These are phyloP conservation scores for Phrynocephalus versicolor DNA, from an alignment of 2,113 vertebrate species.

Conservation along the genomic window DNA sequence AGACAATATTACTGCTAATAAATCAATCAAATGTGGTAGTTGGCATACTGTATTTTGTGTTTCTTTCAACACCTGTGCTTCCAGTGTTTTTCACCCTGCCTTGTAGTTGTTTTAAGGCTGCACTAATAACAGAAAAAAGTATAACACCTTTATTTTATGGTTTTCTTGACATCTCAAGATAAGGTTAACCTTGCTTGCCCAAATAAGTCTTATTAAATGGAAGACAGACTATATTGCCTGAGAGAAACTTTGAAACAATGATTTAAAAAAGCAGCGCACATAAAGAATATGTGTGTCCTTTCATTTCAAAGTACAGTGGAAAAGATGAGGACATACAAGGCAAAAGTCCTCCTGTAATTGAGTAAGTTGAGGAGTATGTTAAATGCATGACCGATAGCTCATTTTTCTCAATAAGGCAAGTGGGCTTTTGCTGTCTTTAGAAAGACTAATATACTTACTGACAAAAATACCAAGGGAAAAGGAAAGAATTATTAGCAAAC, in stretches of 20 bases:
- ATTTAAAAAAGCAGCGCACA: not conserved
- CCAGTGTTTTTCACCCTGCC: not conserved
- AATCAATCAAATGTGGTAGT: not conserved
- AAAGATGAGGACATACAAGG: not conserved
- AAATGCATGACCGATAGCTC: not conserved
- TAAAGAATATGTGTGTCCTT: not conserved
- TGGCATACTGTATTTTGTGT: not conserved
- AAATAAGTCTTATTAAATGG: not conserved
- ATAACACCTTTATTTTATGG: not conserved
- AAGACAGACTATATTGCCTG: slow-evolving; percentile 14
- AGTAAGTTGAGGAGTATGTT: not conserved
- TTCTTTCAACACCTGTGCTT: not conserved
- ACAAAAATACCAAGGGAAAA: not conserved
- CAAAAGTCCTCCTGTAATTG: not conserved
- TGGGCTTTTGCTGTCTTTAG: slow-evolving; percentile 13
- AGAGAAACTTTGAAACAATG: slow-evolving; percentile 8
- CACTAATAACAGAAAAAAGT: not conserved
- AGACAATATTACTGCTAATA: not conserved
- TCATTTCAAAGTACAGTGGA: not conserved
- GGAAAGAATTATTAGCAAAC: slow-evolving; percentile 23
- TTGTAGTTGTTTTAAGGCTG: slow-evolving; percentile 12
- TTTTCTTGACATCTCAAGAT: slow-evolving; percentile 12
- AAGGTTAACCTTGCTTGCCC: not conserved
- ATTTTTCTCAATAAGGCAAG: not conserved
- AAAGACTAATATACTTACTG: not conserved